These are phyloP conservation scores for Myanophis thanlyinensis DNA, from an alignment of 2,113 vertebrate species.

Conservation along the genomic window DNA sequence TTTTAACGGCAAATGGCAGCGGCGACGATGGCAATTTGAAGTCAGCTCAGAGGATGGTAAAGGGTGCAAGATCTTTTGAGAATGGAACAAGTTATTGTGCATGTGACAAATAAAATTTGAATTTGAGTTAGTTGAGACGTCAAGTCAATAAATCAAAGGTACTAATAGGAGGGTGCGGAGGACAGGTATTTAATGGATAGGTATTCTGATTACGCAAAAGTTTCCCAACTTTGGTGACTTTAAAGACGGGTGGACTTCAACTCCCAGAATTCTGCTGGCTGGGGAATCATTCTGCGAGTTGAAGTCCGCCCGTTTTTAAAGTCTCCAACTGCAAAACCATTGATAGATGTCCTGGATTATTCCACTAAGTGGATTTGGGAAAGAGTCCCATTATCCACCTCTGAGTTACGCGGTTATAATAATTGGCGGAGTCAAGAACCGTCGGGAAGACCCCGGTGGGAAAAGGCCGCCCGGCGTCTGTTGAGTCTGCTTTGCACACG, in stretches of 20 bases:
- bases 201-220: not conserved
- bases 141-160: not conserved
- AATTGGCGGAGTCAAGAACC: not conserved
- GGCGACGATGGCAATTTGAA: not conserved
- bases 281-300: not conserved
- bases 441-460: not conserved
- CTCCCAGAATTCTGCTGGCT: not conserved
- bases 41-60: not conserved
- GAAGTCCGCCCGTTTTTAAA: not conserved
- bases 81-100: no score
- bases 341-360: not conserved
- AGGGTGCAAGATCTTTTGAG: not conserved
- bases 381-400: not conserved
- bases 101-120: no score
- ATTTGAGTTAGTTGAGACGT: no score
- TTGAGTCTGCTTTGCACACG: not conserved
- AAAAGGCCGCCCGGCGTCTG: not conserved
- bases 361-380: not conserved
- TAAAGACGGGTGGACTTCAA: not conserved
- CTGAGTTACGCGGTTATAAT: not conserved
- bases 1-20: not conserved
- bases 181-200: not conserved
- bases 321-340: not conserved
- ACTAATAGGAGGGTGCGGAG: accelerated
- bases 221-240: not conserved